A percentile compares a stretch with the other conserved stretches of the same genome.
Evolutionary conservation across 2,888 invertebrate genomes (phyloP).

Genomic region (Eupithecia pulchellata): DNA sequence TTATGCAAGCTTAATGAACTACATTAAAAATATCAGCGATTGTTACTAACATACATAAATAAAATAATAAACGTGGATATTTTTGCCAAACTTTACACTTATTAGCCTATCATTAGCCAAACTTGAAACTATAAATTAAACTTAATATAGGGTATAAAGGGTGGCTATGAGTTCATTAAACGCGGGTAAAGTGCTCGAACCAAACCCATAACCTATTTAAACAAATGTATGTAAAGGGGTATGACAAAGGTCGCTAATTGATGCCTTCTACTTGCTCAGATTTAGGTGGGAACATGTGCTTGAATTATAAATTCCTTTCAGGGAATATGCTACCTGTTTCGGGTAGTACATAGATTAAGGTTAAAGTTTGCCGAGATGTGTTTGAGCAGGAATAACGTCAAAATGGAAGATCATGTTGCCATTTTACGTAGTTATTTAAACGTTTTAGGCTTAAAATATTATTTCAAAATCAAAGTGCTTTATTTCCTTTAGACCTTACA

Average conservation of each 20-base stretch:
- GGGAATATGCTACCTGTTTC: neutral
- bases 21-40: no score
- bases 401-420: no score
- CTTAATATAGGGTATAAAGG: constrained; percentile 62
- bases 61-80: no score
- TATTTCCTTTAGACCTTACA: no score
- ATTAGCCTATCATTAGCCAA: constrained; percentile 13
- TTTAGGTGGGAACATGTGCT: neutral
- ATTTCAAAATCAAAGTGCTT: no score
- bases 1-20: no score
- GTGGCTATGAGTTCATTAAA: constrained; percentile 69
- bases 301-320: neutral
- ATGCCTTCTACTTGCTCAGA: constrained; percentile 22
- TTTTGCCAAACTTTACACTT: no score
- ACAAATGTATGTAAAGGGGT: constrained; percentile 57
- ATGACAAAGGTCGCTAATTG: constrained; percentile 51
- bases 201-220: constrained; percentile 65
- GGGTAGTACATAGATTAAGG: neutral
- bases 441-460: no score
- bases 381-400: no score
- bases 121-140: constrained; percentile 43
- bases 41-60: no score
- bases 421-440: no score
- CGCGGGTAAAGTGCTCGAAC: constrained; percentile 48
- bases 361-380: no score